Conservation (phyloP, 1,140 invertebrate genomes). For the Heterodera carotae region DNA sequence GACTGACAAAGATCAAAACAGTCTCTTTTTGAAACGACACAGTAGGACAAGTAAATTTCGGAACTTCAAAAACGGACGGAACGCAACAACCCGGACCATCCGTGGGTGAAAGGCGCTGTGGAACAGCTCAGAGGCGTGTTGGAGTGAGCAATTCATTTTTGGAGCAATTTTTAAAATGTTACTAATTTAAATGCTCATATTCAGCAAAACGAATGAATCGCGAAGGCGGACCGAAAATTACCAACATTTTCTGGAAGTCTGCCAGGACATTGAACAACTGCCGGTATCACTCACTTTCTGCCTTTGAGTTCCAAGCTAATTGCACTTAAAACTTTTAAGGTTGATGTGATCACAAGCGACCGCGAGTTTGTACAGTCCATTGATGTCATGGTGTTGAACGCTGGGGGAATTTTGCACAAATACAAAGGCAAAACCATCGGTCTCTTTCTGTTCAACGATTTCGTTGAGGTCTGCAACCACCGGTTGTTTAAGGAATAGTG, state of each 20-base stretch:
- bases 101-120: constrained; percentile 26
- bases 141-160: constrained; percentile 29
- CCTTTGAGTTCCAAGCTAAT: neutral
- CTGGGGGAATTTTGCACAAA: constrained; percentile 41
- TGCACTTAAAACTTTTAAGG: constrained; percentile 30
- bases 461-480: constrained; percentile 40
- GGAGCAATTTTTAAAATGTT: constrained; percentile 1
- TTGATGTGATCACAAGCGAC: constrained; percentile 26
- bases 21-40: too few species aligned
- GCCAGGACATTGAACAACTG: constrained; percentile 45
- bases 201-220: constrained; percentile 45
- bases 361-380: constrained; percentile 38
- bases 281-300: constrained; percentile 28
- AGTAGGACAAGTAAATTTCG: too few species aligned
- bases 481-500: too few species aligned
- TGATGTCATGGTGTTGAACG: constrained; percentile 37
- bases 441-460: constrained; percentile 47
- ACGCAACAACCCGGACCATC: constrained; percentile 37
- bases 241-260: constrained; percentile 37
- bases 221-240: constrained; percentile 41
- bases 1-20: too few species aligned
- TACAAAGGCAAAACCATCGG: constrained; percentile 39
- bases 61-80: constrained; percentile 44
- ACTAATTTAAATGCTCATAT: too few species aligned
- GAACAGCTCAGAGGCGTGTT: constrained; percentile 35